These are phyloP conservation scores for Spizaetus ornatus DNA, from an alignment of 2,113 vertebrate genomes.

Conservation along the genomic window DNA sequence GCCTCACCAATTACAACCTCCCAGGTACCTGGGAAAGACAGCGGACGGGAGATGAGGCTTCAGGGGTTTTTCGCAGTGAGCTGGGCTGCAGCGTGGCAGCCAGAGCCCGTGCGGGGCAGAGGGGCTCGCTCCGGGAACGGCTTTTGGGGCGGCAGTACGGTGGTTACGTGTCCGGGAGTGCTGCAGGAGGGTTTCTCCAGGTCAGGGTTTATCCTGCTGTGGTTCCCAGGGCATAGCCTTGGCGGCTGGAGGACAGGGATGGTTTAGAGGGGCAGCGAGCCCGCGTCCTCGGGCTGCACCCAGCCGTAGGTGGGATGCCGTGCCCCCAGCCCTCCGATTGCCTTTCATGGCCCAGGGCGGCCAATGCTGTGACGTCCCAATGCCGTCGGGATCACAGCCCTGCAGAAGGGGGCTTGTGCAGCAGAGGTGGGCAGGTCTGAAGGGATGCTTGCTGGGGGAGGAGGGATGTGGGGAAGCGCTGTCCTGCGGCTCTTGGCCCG, in stretches of 20 bases:
- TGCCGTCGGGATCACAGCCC: accelerated
- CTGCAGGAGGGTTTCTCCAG: not conserved
- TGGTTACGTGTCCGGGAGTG: accelerated
- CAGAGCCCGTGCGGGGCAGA: accelerated
- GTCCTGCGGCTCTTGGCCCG: not conserved
- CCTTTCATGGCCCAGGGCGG: accelerated
- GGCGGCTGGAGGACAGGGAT: not conserved
- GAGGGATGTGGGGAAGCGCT: not conserved
- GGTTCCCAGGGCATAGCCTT: not conserved
- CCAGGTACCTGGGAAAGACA: slow-evolving; percentile 71
- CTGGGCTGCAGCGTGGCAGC: not conserved
- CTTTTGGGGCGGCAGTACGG: not conserved
- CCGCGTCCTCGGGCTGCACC: accelerated
- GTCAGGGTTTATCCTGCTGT: accelerated
- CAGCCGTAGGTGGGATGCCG: not conserved
- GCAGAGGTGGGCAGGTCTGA: not conserved
- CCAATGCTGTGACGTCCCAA: accelerated
- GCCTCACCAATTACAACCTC: slow-evolving; percentile 83
- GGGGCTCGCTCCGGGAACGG: accelerated
- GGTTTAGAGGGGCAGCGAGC: accelerated
- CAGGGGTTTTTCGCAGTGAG: not conserved
- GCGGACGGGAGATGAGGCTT: not conserved
- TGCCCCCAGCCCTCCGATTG: not conserved
- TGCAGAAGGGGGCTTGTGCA: not conserved
- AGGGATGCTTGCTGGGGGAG: not conserved